phyloP scores from a whole-genome alignment of 2,113 vertebrate species.

The Lathamus discolor region DNA sequence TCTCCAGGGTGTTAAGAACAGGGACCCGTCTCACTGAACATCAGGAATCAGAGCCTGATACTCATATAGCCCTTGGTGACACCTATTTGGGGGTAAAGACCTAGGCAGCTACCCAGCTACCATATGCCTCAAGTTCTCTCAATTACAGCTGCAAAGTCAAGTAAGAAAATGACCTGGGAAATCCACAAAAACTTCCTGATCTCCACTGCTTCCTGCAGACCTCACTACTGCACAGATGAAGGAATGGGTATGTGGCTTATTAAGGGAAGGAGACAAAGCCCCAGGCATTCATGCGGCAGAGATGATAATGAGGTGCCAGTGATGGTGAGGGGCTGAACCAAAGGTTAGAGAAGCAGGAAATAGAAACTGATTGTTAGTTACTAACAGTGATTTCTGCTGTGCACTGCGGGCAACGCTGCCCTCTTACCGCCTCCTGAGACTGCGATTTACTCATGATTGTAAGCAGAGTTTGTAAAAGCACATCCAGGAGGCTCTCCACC shows the following conservation, averaged over 20 bases:
- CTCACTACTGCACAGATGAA: neutral
- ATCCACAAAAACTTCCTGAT: neutral
- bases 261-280: slow-evolving; percentile 22
- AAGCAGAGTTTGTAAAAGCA: slow-evolving; percentile 95
- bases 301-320: slow-evolving; percentile 53
- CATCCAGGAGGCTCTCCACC: slow-evolving; percentile 98
- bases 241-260: neutral
- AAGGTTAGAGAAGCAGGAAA: slow-evolving; percentile 75
- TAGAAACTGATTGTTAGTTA: slow-evolving; percentile 96
- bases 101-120: neutral
- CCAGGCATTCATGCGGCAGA: slow-evolving; percentile 60
- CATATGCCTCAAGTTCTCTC: neutral
- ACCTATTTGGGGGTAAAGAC: neutral
- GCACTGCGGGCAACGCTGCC: slow-evolving; percentile 99
- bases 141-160: neutral
- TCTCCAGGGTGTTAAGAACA: neutral
- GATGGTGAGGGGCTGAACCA: slow-evolving; percentile 55
- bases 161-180: neutral
- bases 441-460: slow-evolving; percentile 99
- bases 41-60: neutral
- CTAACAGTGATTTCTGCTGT: slow-evolving; percentile 99
- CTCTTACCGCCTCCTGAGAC: slow-evolving; percentile 99
- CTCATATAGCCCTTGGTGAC: neutral
- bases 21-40: neutral
- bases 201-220: neutral